Base-by-base conservation (phyloP, 2,888 invertebrate genomes). In the Crossocerus cetratus region DNA sequence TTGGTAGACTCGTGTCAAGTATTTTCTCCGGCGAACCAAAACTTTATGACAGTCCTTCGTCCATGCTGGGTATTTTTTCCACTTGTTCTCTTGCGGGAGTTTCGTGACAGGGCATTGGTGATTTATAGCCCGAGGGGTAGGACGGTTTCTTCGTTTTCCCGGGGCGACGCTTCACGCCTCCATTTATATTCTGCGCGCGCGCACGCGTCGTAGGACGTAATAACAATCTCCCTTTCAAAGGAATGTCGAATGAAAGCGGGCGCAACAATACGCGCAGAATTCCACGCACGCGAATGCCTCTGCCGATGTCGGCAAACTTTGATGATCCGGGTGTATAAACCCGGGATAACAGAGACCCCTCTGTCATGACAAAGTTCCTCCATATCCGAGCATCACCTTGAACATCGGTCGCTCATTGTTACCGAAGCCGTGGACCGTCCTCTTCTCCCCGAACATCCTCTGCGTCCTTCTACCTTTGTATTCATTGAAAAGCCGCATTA, bases 171-270 rank as follows among this genome's bases (percentile, higher is more conserved):
- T 76, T 69, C 68, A 74, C 68, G 71, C 69, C 76, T 67, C 59
- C 74, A 78, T 74, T 74, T 67, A 64, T 78, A 78, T 72, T 69
- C 71, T 61, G 53, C 21, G 61, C 56, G 69, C 56, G 71, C 59
- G 49, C 14, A 13, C 5, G 13, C 5, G 13, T 23, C 74, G 71
- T 74, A 78, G 78, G 76, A 69, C 55, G 76, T 78, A 78, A 76
- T 76, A 74, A 76, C 72, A 70, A 78, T 74, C 71, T 76, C 69
- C 67, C 64, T 69, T 69, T 67, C 71, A 54, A 74, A 69, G 69
- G 71, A 67, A 78, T 74, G 69, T 69, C 74, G 71, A 76, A 76
- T 72, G 76, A 76, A 78, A 76, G 74, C 68, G 74, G 63, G 68
- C 71, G 71, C 60, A 71, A 76, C 62, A 68, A 74, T 74, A 68